phyloP scores from a whole-genome alignment of 2,113 vertebrate species.

The Vulpes vulpes region DNA sequence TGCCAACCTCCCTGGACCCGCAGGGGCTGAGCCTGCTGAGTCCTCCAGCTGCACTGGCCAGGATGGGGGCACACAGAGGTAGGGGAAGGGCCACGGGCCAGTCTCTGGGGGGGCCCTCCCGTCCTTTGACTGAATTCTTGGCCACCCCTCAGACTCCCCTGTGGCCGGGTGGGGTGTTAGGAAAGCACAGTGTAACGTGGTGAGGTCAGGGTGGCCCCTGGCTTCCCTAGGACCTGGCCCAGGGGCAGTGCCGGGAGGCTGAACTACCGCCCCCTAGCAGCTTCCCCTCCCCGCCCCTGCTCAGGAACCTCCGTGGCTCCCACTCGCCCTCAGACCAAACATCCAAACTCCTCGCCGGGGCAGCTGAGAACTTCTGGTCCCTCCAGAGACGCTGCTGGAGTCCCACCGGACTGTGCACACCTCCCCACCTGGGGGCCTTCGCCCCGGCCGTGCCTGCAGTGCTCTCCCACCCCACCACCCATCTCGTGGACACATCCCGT shows the following conservation, averaged over 20 bases:
- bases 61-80: background rate
- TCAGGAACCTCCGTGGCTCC: background rate
- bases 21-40: background rate
- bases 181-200: background rate
- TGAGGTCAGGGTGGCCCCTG: conserved; percentile 59
- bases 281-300: background rate
- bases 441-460: background rate
- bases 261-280: background rate
- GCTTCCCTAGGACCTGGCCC: background rate
- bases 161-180: background rate
- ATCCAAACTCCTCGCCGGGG: background rate
- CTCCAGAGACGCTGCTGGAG: fast-evolving
- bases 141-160: background rate
- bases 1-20: background rate
- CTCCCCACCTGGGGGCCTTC: no score
- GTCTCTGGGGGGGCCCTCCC: background rate
- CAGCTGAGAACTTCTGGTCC: background rate
- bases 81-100: background rate
- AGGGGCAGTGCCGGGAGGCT: background rate
- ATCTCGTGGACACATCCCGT: background rate
- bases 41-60: background rate
- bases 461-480: background rate
- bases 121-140: conserved; percentile 49
- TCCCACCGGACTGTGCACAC: background rate
- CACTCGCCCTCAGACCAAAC: background rate